phyloP scores from a whole-genome alignment of 2,888 invertebrate species.

The Pristionchus japonicus region DNA sequence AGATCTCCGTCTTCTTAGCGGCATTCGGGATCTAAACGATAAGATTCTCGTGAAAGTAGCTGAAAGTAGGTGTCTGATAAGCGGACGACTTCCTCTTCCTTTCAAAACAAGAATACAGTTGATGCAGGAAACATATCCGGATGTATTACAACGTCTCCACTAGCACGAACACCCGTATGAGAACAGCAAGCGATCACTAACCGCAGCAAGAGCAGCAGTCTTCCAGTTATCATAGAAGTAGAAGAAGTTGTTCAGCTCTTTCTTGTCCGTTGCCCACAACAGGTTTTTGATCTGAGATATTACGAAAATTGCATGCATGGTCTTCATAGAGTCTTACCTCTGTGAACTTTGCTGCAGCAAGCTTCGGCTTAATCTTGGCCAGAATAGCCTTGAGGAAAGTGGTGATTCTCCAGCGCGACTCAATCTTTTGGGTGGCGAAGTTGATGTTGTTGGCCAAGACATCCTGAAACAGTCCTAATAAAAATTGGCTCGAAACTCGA shows the following conservation, averaged over 20 bases:
- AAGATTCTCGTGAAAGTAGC: no score
- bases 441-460: no score
- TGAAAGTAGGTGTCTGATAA: no score
- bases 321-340: background rate
- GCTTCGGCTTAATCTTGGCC: slow-evolving; percentile 17
- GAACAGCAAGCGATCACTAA: background rate
- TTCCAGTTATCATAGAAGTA: background rate
- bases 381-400: background rate
- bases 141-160: no score
- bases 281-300: slow-evolving; percentile 12
- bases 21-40: background rate
- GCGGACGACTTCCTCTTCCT: no score
- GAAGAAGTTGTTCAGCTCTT: background rate
- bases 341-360: background rate
- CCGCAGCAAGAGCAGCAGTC: background rate
- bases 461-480: no score
- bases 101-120: no score
- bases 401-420: background rate
- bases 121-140: no score
- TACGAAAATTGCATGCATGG: no score
- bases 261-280: background rate
- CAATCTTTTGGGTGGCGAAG: no score
- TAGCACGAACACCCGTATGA: no score
- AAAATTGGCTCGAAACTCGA: no score
- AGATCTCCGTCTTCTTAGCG: background rate